A percentile compares a stretch with the other conserved stretches of the same genome.
Conservation (phyloP, 2,797 vertebrate species). For the Amniataba percoides region DNA sequence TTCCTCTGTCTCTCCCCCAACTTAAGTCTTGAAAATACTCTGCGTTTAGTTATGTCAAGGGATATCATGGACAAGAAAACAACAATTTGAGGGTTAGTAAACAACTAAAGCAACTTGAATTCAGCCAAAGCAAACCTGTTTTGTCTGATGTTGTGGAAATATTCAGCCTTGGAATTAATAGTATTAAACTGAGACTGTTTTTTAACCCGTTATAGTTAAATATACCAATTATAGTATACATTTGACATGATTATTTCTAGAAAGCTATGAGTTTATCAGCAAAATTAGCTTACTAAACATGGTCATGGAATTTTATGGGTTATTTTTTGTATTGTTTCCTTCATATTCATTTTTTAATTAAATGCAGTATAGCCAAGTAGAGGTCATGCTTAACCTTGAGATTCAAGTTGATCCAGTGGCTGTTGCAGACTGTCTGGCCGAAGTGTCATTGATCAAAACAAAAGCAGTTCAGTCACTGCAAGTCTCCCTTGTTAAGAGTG, state of each 20-base stretch:
- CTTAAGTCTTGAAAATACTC: background rate
- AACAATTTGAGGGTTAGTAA: too few relatives aligned
- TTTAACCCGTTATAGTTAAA: too few relatives aligned
- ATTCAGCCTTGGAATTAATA: too few relatives aligned
- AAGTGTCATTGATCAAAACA: conserved; percentile 8
- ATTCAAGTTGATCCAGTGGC: background rate
- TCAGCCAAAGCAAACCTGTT: too few relatives aligned
- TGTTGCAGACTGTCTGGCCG: background rate
- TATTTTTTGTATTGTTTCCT: background rate
- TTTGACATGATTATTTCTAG: too few relatives aligned
- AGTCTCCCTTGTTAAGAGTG: conserved; percentile 40
- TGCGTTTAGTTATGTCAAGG: background rate
- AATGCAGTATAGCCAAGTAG: background rate
- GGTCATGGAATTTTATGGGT: background rate
- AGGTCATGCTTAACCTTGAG: background rate
- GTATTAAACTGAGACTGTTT: too few relatives aligned
- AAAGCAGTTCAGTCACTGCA: background rate
- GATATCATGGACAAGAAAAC: background rate
- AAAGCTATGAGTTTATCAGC: background rate
- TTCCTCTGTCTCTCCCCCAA: background rate
- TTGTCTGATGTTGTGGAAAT: too few relatives aligned
- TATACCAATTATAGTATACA: too few relatives aligned
- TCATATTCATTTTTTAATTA: background rate
- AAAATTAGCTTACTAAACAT: background rate
- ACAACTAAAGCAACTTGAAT: too few relatives aligned